phyloP scores from a whole-genome alignment of 2,888 invertebrate species.

The Cheilosia vulpina region DNA sequence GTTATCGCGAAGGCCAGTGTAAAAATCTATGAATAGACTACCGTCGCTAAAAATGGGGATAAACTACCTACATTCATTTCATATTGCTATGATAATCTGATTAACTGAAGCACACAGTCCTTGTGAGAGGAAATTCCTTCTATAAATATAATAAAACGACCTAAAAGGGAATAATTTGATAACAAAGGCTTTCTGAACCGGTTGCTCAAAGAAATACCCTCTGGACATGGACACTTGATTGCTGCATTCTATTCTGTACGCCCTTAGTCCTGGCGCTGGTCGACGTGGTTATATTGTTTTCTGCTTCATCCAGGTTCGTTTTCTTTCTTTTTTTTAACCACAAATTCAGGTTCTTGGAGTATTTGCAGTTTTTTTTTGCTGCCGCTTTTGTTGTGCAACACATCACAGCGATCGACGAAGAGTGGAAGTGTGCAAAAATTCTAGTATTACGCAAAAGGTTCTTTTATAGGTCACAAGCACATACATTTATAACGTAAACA shows the following conservation, averaged over 20 bases:
- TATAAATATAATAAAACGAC: slow-evolving; percentile 17
- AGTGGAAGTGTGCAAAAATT: slow-evolving; percentile 58
- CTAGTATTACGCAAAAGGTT: slow-evolving; percentile 77
- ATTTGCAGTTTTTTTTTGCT: slow-evolving; percentile 24
- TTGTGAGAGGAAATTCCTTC: slow-evolving; percentile 13
- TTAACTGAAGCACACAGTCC: slow-evolving; percentile 28
- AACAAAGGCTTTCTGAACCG: slow-evolving; percentile 12
- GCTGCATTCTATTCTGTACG: slow-evolving; percentile 27
- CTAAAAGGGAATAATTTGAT: slow-evolving; percentile 25
- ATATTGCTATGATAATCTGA: slow-evolving; percentile 45
- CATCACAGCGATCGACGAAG: slow-evolving; percentile 9
- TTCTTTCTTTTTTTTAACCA: slow-evolving; percentile 12
- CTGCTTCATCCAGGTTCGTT: background rate
- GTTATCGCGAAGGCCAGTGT: slow-evolving; percentile 25
- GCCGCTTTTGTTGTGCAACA: background rate
- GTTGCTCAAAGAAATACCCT: slow-evolving; percentile 10
- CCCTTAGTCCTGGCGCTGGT: slow-evolving; percentile 18
- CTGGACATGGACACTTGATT: slow-evolving; percentile 51
- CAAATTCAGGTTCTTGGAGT: slow-evolving; percentile 51
- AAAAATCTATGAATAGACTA: slow-evolving; percentile 37
- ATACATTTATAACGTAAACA: slow-evolving; percentile 19
- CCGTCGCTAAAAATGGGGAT: slow-evolving; percentile 5
- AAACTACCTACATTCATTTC: slow-evolving; percentile 7
- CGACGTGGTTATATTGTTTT: slow-evolving; percentile 3
- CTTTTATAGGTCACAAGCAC: slow-evolving; percentile 78